These are phyloP conservation scores for Laterallus jamaicensis DNA, from an alignment of 2,113 vertebrate species.

Conservation along the genomic window DNA sequence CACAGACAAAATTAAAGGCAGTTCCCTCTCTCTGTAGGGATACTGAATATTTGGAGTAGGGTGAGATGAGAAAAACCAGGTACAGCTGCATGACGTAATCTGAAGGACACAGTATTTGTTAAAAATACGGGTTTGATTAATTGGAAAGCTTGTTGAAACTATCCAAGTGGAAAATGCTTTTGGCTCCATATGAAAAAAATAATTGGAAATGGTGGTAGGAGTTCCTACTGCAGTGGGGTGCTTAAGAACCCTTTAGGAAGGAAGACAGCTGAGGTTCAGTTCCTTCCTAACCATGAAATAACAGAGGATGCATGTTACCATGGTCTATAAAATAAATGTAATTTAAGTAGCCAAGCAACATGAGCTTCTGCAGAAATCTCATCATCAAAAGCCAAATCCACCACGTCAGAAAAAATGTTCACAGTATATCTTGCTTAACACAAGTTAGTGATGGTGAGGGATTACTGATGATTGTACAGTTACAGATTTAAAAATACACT, in stretches of 20 bases:
- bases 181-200: neutral
- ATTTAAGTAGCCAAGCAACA: constrained; percentile 16
- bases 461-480: neutral
- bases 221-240: neutral
- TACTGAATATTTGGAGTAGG: neutral
- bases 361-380: neutral
- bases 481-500: neutral
- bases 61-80: neutral
- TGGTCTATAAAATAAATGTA: constrained; percentile 17
- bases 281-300: constrained; percentile 50
- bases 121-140: neutral
- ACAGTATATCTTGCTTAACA: neutral
- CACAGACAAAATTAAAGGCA: neutral
- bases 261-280: constrained; percentile 34
- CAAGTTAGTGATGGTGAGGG: neutral
- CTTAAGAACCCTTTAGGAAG: constrained; percentile 37
- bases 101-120: neutral
- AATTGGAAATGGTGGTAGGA: neutral
- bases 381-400: neutral
- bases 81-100: neutral
- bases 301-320: constrained; percentile 6
- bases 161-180: neutral
- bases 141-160: neutral
- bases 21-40: neutral
- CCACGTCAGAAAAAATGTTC: neutral